These are phyloP conservation scores for Penaeus indicus DNA, from an alignment of 1,140 invertebrate genomes.

Conservation along the genomic window DNA sequence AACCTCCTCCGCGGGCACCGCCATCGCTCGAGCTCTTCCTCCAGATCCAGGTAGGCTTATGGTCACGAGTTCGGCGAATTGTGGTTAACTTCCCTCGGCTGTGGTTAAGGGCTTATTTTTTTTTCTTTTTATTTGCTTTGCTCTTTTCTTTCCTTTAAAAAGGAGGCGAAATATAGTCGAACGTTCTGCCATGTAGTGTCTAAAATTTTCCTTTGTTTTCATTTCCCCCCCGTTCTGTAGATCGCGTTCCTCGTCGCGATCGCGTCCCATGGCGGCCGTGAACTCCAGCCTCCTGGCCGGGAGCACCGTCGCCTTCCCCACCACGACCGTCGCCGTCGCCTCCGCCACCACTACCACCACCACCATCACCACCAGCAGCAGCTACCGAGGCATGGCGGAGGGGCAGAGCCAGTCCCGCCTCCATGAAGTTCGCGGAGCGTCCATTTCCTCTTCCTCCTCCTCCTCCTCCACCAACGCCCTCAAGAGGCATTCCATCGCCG, in stretches of 20 bases:
- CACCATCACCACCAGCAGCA: constrained; percentile 7
- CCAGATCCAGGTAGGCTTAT: constrained; percentile 37
- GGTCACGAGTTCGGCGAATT: neutral
- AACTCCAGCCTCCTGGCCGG: constrained; percentile 20
- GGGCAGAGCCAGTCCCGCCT: constrained; percentile 42
- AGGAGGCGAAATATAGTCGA: too few relatives aligned
- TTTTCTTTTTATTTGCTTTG: too few relatives aligned
- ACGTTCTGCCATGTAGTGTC: too few relatives aligned
- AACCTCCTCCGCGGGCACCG: constrained; percentile 8
- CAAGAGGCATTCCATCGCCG: constrained; percentile 62
- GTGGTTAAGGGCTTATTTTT: too few relatives aligned
- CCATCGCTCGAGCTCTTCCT: constrained; percentile 22
- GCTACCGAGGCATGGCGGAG: constrained; percentile 9
- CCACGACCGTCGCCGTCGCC: neutral
- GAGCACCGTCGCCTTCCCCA: constrained; percentile 25
- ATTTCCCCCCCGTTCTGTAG: constrained; percentile 21
- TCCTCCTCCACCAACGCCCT: constrained; percentile 12
- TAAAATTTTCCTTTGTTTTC: constrained; percentile 23
- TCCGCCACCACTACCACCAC: constrained; percentile 10
- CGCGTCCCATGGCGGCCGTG: constrained; percentile 13
- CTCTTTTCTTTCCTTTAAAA: too few relatives aligned
- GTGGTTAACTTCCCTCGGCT: neutral
- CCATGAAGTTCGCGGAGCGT: neutral
- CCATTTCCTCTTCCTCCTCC: neutral
- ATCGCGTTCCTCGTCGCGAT: constrained; percentile 43